A percentile compares a stretch with the other conserved stretches of the same genome.
phyloP scores from a whole-genome alignment of 2,797 vertebrate species.

The Syndactyla subalaris region DNA sequence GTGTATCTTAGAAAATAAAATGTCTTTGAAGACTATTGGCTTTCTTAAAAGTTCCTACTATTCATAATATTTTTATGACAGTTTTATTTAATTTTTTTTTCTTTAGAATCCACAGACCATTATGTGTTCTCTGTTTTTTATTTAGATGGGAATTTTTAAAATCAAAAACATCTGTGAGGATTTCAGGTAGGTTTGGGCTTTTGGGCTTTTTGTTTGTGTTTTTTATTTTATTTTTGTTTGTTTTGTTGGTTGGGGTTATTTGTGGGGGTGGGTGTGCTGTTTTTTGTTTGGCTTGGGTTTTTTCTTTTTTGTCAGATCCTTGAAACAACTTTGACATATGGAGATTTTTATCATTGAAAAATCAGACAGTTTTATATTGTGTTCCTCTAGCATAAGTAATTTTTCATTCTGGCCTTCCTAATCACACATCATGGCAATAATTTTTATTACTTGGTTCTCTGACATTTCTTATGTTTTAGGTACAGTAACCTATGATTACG shows the following conservation, averaged over 20 bases:
- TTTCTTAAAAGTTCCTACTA: neutral
- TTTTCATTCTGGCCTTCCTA: neutral
- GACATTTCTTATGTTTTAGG: neutral
- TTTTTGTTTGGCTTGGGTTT: neutral
- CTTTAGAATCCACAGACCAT: neutral
- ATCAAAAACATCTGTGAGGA: neutral
- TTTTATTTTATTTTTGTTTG: neutral
- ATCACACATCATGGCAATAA: neutral
- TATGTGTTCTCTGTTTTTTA: neutral
- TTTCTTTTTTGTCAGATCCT: neutral
- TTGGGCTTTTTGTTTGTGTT: neutral
- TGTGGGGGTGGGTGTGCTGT: no score
- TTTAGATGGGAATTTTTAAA: neutral
- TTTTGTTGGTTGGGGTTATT: no score
- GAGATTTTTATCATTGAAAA: neutral
- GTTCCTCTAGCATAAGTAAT: neutral
- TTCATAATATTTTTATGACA: neutral
- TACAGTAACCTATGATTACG: neutral
- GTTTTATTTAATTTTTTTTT: neutral
- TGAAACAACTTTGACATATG: neutral
- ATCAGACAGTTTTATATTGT: neutral
- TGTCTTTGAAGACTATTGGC: neutral
- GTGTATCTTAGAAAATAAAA: neutral
- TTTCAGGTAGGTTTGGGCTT: neutral
- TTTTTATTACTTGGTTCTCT: neutral